Percentiles rank a stretch among this genome's conserved stretches.
Evolutionary conservation across 2,113 vertebrate species (phyloP).

Genomic region (Tapirus terrestris): DNA sequence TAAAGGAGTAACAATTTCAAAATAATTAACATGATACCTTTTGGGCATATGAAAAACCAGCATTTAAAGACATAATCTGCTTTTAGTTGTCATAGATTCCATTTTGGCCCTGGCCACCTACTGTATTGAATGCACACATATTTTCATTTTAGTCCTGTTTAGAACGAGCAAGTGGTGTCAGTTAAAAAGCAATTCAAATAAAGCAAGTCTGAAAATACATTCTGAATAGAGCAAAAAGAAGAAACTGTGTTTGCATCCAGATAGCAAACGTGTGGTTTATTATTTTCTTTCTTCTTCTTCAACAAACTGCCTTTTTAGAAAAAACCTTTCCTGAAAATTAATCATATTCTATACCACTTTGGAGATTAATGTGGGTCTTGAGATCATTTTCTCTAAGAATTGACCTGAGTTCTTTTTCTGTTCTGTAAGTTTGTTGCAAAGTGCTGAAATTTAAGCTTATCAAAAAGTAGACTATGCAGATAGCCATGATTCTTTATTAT

Average conservation of each 20-base stretch:
- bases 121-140: neutral
- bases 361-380: neutral
- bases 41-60: neutral
- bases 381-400: neutral
- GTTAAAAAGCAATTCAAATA: conserved; percentile 23
- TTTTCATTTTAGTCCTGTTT: conserved; percentile 6
- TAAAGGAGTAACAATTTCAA: neutral
- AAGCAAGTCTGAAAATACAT: neutral
- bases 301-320: neutral
- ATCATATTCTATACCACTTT: neutral
- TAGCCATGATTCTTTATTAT: neutral
- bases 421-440: neutral
- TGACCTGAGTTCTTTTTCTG: neutral
- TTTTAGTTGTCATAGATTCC: neutral
- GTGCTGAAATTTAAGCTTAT: neutral
- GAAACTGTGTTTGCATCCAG: neutral
- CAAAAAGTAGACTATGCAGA: neutral
- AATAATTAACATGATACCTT: neutral
- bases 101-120: neutral
- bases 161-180: neutral
- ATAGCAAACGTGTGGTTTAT: neutral
- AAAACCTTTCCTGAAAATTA: neutral
- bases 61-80: neutral
- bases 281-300: neutral
- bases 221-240: conserved; percentile 28